These are phyloP conservation scores for Amiota mariae DNA, from an alignment of 2,888 invertebrate species.

Conservation along the genomic window DNA sequence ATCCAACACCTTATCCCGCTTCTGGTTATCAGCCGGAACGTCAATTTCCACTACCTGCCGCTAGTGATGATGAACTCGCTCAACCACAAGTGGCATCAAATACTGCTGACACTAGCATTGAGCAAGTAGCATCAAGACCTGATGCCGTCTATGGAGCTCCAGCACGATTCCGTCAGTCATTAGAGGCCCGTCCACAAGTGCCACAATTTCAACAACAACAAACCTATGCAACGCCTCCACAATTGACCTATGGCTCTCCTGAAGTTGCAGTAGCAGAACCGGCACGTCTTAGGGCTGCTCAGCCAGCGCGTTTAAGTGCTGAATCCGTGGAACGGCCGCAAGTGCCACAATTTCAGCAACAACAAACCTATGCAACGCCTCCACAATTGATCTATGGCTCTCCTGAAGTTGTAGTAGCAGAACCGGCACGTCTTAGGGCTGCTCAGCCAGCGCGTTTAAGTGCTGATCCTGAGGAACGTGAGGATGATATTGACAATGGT, in stretches of 20 bases:
- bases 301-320: conserved; percentile 52
- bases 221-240: conserved; percentile 38
- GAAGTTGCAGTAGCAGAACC: conserved; percentile 14
- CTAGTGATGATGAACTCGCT: neutral
- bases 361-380: conserved; percentile 33
- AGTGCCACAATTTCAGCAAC: conserved; percentile 27
- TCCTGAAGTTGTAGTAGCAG: conserved; percentile 30
- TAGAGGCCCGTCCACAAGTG: neutral
- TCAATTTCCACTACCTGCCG: conserved; percentile 48
- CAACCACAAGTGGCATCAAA: conserved; percentile 21
- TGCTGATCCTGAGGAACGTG: conserved; percentile 53
- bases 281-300: conserved; percentile 36
- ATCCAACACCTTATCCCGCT: conserved; percentile 53
- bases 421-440: conserved; percentile 37
- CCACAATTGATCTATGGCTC: conserved; percentile 44
- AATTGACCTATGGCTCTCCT: conserved; percentile 46
- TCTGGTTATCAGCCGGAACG: conserved; percentile 62
- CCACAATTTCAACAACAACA: conserved; percentile 27
- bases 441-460: conserved; percentile 49
- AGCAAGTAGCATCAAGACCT: conserved; percentile 44
- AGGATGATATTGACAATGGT: conserved; percentile 59
- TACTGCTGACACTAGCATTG: conserved; percentile 16
- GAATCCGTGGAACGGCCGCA: conserved; percentile 55
- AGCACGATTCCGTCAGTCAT: conserved; percentile 15
- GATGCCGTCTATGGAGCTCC: conserved; percentile 51